A percentile compares a stretch with the other conserved stretches of the same genome.
Evolutionary conservation across 2,113 vertebrate genomes (phyloP).

Genomic region (Rhinogobius similis): DNA sequence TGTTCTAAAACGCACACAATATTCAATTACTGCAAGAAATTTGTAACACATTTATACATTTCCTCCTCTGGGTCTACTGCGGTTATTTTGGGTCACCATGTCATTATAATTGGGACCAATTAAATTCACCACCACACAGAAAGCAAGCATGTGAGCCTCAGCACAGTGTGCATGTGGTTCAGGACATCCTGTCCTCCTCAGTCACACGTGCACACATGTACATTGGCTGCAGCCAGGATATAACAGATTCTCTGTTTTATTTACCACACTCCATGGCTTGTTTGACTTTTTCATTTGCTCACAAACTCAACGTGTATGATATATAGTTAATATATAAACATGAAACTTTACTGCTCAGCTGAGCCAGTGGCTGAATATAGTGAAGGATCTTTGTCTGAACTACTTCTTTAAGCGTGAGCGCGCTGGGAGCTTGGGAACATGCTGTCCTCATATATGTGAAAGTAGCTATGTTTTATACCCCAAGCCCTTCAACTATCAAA

Average conservation of each 20-base stretch:
- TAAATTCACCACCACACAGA: not conserved
- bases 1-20: slow-evolving; percentile 81
- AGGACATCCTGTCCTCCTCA: slow-evolving; percentile 8
- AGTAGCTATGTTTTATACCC: slow-evolving; percentile 12
- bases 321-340: slow-evolving; percentile 38
- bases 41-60: not conserved
- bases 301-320: slow-evolving; percentile 18
- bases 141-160: not conserved
- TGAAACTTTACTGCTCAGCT: slow-evolving; percentile 28
- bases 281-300: slow-evolving; percentile 60
- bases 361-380: slow-evolving; percentile 34
- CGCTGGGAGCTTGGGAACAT: slow-evolving; percentile 34
- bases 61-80: not conserved
- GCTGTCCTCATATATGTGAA: slow-evolving; percentile 39
- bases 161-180: not conserved
- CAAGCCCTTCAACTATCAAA: slow-evolving; percentile 47
- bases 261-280: slow-evolving; percentile 28
- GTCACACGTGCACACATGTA: slow-evolving; percentile 8
- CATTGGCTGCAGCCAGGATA: slow-evolving; percentile 7
- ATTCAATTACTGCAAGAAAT: not conserved
- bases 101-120: not conserved
- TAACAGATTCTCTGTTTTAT: slow-evolving; percentile 29
- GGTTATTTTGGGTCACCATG: not conserved
- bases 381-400: slow-evolving; percentile 33
- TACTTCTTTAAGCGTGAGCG: slow-evolving; percentile 20